Conservation (phyloP, 2,113 vertebrate genomes). For the Serinus canaria region DNA sequence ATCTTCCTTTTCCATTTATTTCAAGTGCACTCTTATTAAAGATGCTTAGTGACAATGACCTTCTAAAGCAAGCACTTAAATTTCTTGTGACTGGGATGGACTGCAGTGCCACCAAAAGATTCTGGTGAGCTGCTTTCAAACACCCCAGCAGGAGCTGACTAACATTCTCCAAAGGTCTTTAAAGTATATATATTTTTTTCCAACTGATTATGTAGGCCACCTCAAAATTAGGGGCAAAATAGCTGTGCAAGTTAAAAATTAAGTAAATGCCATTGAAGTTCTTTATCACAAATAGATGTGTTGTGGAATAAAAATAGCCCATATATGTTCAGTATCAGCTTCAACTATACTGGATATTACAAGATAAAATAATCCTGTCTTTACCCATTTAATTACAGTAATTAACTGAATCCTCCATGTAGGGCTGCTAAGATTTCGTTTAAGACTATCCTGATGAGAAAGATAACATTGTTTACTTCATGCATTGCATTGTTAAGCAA, state of each 20-base stretch:
- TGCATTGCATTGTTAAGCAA: not conserved
- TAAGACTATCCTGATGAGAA: not conserved
- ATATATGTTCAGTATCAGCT: not conserved
- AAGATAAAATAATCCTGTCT: not conserved
- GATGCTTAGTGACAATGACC: not conserved
- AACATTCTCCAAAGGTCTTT: not conserved
- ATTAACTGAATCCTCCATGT: not conserved
- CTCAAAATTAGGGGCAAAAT: not conserved
- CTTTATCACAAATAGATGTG: not conserved
- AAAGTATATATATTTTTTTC: not conserved
- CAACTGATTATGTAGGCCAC: not conserved
- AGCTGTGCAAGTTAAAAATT: not conserved
- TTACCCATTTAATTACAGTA: not conserved
- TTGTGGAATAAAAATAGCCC: not conserved
- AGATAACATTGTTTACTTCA: not conserved
- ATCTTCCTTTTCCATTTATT: not conserved
- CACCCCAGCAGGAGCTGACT: not conserved
- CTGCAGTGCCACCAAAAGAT: not conserved
- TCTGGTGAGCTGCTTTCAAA: not conserved
- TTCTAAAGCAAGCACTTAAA: not conserved
- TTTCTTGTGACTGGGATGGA: not conserved
- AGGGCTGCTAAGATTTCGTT: not conserved
- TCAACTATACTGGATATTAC: not conserved
- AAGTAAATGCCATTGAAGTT: not conserved
- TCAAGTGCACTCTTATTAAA: not conserved